These are phyloP conservation scores for Nothura maculosa DNA, from an alignment of 2,797 vertebrate species.

Conservation along the genomic window DNA sequence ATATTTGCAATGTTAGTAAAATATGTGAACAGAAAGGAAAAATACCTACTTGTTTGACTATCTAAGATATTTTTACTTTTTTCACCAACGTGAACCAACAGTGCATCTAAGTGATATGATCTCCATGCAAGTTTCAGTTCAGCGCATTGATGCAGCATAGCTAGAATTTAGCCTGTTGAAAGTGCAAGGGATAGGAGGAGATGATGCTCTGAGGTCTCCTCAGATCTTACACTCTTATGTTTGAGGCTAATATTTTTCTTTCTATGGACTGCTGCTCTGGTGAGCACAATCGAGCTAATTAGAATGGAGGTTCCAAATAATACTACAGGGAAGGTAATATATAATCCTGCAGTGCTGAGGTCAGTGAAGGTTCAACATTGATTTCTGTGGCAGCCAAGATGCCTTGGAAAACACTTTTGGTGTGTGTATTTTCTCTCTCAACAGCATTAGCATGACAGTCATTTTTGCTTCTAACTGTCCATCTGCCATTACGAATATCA, in stretches of 20 bases:
- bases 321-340: rapidly evolving
- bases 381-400: neutral
- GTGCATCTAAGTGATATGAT: neutral
- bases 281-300: neutral
- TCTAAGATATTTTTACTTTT: neutral
- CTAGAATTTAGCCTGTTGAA: neutral
- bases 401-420: neutral
- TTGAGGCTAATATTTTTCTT: neutral
- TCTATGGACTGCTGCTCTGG: neutral
- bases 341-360: rapidly evolving
- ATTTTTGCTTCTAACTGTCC: neutral
- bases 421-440: neutral
- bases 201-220: neutral
- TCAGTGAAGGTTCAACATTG: neutral
- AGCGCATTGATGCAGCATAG: neutral
- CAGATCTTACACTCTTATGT: neutral
- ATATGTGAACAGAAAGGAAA: neutral
- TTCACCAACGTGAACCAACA: too few species aligned
- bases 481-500: neutral
- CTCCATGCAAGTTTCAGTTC: neutral
- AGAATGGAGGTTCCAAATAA: neutral
- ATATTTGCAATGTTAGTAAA: neutral
- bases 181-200: neutral
- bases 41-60: neutral
- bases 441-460: neutral